Evolutionary conservation across 2,113 vertebrate genomes (phyloP).

Genomic region (Mobula birostris): DNA sequence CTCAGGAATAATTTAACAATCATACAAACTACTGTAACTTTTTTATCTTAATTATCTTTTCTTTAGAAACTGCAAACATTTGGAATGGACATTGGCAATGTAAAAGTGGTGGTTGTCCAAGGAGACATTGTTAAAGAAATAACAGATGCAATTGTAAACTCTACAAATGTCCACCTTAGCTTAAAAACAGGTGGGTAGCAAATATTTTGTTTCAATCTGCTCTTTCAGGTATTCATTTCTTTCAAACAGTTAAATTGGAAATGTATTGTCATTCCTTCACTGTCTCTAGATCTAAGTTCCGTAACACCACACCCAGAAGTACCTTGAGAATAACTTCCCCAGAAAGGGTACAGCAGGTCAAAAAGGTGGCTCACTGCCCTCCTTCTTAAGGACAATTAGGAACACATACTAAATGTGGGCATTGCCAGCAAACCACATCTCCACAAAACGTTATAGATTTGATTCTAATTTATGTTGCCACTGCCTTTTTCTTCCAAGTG

Average conservation of each 20-base stretch:
- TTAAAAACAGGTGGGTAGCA: constrained; percentile 43
- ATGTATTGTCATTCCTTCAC: too few relatives aligned
- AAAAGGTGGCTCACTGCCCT: too few relatives aligned
- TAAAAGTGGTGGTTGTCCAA: constrained; percentile 44
- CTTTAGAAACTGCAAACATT: constrained; percentile 2
- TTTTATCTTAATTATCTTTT: background rate
- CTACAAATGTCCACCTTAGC: constrained; percentile 47
- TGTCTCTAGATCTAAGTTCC: too few relatives aligned
- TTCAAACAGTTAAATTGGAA: too few relatives aligned
- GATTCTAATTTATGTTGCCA: too few relatives aligned
- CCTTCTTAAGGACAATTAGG: too few relatives aligned
- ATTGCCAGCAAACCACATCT: background rate
- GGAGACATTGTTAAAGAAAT: constrained; percentile 49
- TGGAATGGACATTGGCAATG: constrained; percentile 43
- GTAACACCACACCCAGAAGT: too few relatives aligned
- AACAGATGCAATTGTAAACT: constrained; percentile 49
- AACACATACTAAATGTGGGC: too few relatives aligned
- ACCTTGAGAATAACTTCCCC: too few relatives aligned
- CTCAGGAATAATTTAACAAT: background rate
- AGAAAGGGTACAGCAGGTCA: too few relatives aligned
- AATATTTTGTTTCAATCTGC: background rate
- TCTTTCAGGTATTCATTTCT: too few relatives aligned
- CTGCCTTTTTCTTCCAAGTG: too few relatives aligned
- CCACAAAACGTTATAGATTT: background rate
- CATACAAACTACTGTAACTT: background rate